A percentile compares a stretch with the other conserved stretches of the same genome.
Evolutionary conservation across 1,140 invertebrate genomes (phyloP).

Genomic region (Periplaneta americana): DNA sequence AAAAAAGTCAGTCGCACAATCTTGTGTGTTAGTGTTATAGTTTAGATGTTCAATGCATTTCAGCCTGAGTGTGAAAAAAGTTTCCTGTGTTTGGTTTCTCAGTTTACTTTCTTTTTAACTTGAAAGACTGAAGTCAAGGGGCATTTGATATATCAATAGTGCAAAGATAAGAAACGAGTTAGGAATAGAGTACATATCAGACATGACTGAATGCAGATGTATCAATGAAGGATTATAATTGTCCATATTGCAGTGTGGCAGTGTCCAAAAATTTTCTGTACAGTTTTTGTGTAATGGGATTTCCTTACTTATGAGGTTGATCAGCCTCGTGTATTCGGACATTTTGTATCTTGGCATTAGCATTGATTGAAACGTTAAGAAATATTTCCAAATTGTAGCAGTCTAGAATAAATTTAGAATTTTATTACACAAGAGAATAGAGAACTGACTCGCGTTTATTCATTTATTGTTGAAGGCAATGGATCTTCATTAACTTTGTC

Average conservation of each 20-base stretch:
- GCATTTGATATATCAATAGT: neutral
- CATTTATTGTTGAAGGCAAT: too few relatives aligned
- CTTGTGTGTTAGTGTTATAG: neutral
- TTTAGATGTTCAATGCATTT: neutral
- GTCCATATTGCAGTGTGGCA: neutral
- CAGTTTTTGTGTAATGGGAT: neutral
- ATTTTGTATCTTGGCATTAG: neutral
- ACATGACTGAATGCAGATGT: neutral
- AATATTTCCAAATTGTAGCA: neutral
- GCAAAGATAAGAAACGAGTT: neutral
- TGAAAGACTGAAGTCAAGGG: neutral
- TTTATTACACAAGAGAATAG: too few relatives aligned
- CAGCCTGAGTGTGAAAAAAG: neutral
- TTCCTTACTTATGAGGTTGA: neutral
- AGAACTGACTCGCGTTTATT: too few relatives aligned
- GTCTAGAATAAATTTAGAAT: too few relatives aligned
- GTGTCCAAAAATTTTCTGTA: neutral
- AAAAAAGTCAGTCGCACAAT: neutral
- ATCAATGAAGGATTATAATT: neutral
- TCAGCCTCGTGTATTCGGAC: neutral
- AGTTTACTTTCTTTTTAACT: neutral
- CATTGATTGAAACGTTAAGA: neutral
- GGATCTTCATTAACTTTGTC: too few relatives aligned
- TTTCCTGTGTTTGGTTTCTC: neutral
- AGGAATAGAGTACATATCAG: neutral